Base-by-base conservation (phyloP, 1,140 invertebrate genomes). In the Aphelenchoides avenae region DNA sequence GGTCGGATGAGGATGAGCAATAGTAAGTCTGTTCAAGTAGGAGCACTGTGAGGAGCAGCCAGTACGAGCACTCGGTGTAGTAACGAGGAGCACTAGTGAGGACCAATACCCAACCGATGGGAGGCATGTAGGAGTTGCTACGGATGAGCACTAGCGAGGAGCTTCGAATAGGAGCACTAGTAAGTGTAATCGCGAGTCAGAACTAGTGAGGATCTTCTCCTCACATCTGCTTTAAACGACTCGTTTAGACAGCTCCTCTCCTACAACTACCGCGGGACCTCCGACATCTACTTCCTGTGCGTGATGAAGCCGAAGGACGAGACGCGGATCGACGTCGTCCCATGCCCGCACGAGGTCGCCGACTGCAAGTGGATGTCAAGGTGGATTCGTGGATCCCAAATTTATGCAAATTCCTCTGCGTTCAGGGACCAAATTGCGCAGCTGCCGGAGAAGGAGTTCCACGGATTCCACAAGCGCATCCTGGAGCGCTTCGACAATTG, bases 261-360 rank as follows among this genome's bases (percentile, higher is more conserved):
- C 13, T 18, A 9, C 11, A 20, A 29, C 7, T 57, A 60, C 22
- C 7, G 13, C 7, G n/a, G 55, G 4, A 37, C 44, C 26, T 34
- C 27, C 18, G 58, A 61, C 30, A 48, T 61, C 11, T 61, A 61
- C 27, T 61, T 61, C 26, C 13, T 61, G 18, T 63, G 58, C 44
- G 37, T 62, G 11, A 40, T 61, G 44, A 63, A 62, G 26, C 57
- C 57, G 5, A 37, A 53, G 15, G 58, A 61, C 37, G 60, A 64
- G 24, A 26, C 15, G 11, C 37, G 54, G 24, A 56, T 63, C 47
- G 48, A 56, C 18, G 18, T 24, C 7, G 54, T 15, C 9, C 58
- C 58, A n/a, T 61, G 58, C 26, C 58, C 58, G 24, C 18, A 37
- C 11, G 58, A 61, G 36, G 59, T 51, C 5, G 57, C 43, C 7